Base-by-base conservation (phyloP, 2,888 invertebrate genomes). In the Leptinotarsa haldemani region DNA sequence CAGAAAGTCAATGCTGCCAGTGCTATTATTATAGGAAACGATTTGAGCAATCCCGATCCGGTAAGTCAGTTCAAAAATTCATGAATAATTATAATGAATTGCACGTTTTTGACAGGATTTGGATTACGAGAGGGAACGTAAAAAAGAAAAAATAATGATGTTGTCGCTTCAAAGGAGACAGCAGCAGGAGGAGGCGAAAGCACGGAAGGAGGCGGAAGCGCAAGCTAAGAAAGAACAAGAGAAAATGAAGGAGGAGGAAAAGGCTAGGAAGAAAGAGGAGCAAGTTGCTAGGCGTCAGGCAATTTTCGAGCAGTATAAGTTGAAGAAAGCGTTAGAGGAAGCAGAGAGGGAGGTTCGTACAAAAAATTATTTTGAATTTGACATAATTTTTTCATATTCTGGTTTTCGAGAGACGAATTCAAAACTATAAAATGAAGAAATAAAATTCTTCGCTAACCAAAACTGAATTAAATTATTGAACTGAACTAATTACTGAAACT, bases 271-370 rank as follows among this genome's bases (percentile, higher is more conserved):
- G 87, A 88, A 91, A 89, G 86, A 95, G 83, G 97, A 97, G 84
- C 97, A 98, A 87, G 93, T 93, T 83, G 91, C 94, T n/a, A 90
- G 97, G 74, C 89, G 97, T 71, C 94, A 96, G 79, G 92, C 92
- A 79, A 98, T 98, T 85, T 91, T 97, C 82, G 96, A 97, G 85
- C 95, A 97, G 87, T 96, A 98, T 89, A 95, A 97, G 88, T 90
- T 97, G 81, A 96, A 97, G 86, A 98, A 98, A 88, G 95, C 95
- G 71, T 93, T 95, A 77, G 97, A 97, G 86, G 96, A 97, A 88
- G 96, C 96, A 30, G 95, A 96, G 87, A 88, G 95, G 85, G 95
- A 95, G 90, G 94, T 94, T 82, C 78, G 84, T 69, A 9, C 18
- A 40, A 40, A 40, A 40, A 2, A 40, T 40, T 2, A 40, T 40